Percentiles rank a stretch among this genome's conserved stretches.
These are phyloP conservation scores for Coptodon bakossiorum DNA, from an alignment of 2,113 vertebrate genomes.

Conservation along the genomic window DNA sequence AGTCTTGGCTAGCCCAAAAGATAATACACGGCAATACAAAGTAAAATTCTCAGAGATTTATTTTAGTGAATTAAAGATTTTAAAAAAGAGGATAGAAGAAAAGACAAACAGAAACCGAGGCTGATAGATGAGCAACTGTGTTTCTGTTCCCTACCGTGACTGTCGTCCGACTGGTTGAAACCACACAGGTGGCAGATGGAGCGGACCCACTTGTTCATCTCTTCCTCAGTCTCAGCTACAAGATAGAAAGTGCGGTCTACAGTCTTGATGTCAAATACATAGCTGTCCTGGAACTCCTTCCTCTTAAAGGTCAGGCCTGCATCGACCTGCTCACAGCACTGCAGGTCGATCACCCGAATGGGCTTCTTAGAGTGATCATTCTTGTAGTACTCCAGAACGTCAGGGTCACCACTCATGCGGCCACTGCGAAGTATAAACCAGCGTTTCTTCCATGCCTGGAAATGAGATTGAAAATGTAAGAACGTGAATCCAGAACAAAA, in stretches of 20 bases:
- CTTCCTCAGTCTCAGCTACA: conserved; percentile 94
- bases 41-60: not conserved
- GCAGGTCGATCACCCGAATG: conserved; percentile 92
- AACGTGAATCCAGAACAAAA: not conserved
- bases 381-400: conserved; percentile 98
- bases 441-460: conserved; percentile 97
- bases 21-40: not conserved
- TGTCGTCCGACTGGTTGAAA: conserved; percentile 95
- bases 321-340: conserved; percentile 96
- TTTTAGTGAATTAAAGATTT: not conserved
- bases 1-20: not conserved
- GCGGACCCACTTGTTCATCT: conserved; percentile 99
- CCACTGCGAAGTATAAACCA: conserved; percentile 97
- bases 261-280: conserved; percentile 97
- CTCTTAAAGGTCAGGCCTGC: conserved; percentile 95
- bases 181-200: conserved; percentile 98
- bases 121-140: not conserved
- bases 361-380: conserved; percentile 97
- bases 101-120: not conserved
- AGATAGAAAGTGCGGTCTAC: conserved; percentile 95
- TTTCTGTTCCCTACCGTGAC: conserved; percentile 75
- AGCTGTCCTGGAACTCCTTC: conserved; percentile 97
- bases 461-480: not conserved
- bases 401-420: conserved; percentile 95
- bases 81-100: not conserved